A percentile compares a stretch with the other conserved stretches of the same genome.
Conservation (phyloP, 2,797 vertebrate species). For the Chelmon rostratus region DNA sequence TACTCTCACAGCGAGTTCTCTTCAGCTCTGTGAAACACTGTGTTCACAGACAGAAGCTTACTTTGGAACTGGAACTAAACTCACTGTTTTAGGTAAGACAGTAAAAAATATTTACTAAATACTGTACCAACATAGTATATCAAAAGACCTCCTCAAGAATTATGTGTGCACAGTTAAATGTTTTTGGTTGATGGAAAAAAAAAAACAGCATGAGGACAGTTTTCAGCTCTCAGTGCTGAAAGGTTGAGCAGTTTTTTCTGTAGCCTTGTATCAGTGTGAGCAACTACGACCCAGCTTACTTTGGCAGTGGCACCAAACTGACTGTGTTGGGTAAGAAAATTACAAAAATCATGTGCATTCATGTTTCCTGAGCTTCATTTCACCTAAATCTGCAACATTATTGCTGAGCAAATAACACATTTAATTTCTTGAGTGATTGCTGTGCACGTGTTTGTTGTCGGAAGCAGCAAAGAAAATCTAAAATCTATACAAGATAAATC, state of each 20-base stretch:
- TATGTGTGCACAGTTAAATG: too few relatives aligned
- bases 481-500: too few relatives aligned
- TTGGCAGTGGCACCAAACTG: conserved; percentile 73
- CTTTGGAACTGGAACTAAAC: conserved; percentile 83
- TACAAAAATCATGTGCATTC: too few relatives aligned
- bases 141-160: too few relatives aligned
- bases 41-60: conserved; percentile 65
- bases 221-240: background rate
- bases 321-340: conserved; percentile 76
- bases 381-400: background rate
- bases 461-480: too few relatives aligned
- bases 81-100: conserved; percentile 84
- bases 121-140: too few relatives aligned
- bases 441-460: too few relatives aligned
- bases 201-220: background rate
- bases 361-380: background rate
- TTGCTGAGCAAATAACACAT: too few relatives aligned
- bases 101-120: too few relatives aligned
- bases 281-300: conserved; percentile 61
- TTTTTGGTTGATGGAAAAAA: too few relatives aligned
- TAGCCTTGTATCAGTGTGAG: conserved; percentile 68
- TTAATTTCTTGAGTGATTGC: too few relatives aligned
- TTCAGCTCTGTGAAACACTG: conserved; percentile 66
- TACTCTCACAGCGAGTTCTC: conserved; percentile 40
- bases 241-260: conserved; percentile 49